Conservation (phyloP, 2,797 vertebrate species). For the Anguilla pacifica region DNA sequence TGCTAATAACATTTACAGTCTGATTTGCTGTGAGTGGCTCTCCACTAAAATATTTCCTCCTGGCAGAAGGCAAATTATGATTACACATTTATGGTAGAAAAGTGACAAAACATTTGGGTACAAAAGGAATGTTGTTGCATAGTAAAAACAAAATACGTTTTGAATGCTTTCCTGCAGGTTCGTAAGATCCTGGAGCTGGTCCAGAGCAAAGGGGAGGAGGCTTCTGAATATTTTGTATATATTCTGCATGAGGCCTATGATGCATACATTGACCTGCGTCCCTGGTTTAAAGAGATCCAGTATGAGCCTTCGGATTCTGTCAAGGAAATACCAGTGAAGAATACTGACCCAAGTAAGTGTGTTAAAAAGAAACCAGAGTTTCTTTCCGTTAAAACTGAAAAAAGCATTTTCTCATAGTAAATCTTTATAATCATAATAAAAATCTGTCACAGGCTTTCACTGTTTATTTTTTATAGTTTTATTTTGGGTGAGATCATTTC, state of each 20-base stretch:
- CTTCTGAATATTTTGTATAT: slow-evolving; percentile 81
- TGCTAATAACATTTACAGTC: background rate
- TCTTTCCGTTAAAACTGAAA: background rate
- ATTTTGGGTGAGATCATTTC: background rate
- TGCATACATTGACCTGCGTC: slow-evolving; percentile 85
- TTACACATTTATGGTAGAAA: background rate
- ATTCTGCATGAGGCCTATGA: slow-evolving; percentile 83
- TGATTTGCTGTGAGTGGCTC: background rate
- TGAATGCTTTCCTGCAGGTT: slow-evolving; percentile 68
- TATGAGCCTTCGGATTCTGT: background rate
- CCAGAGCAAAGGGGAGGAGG: slow-evolving; percentile 91
- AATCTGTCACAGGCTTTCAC: background rate
- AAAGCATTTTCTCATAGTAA: background rate
- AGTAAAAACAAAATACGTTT: background rate
- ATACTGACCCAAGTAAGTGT: slow-evolving; percentile 89
- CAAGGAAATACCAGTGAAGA: slow-evolving; percentile 75
- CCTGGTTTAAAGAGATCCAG: slow-evolving; percentile 80
- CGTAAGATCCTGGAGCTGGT: slow-evolving; percentile 90
- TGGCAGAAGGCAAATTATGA: background rate
- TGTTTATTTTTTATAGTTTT: background rate
- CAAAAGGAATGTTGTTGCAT: background rate
- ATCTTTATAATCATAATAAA: background rate
- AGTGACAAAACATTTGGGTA: background rate
- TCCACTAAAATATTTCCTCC: background rate
- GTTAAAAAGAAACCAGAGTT: background rate